These are phyloP conservation scores for Enteromius paludinosus DNA, from an alignment of 2,797 vertebrate species.

Conservation along the genomic window DNA sequence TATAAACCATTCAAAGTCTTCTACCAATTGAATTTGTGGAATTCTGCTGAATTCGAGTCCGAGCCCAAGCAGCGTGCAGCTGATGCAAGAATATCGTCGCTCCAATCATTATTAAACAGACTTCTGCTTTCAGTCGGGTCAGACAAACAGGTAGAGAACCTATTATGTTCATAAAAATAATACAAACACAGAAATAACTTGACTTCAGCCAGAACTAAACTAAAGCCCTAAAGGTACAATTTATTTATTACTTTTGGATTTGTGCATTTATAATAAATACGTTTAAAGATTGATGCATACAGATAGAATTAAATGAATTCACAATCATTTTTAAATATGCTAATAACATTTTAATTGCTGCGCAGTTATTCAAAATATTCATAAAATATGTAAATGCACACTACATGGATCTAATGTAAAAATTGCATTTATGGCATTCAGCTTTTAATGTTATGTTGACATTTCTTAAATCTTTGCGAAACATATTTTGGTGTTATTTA, in stretches of 20 bases:
- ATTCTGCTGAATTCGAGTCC: background rate
- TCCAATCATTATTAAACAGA: slow-evolving; percentile 18
- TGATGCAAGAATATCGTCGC: slow-evolving; percentile 21
- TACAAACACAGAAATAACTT: background rate
- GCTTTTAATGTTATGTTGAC: too few species aligned
- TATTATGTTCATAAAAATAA: background rate
- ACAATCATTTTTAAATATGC: background rate
- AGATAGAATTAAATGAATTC: background rate
- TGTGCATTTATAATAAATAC: background rate
- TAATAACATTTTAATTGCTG: background rate
- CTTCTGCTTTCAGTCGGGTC: background rate
- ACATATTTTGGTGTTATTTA: too few species aligned
- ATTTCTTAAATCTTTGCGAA: too few species aligned
- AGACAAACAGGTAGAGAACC: background rate
- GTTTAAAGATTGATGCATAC: background rate
- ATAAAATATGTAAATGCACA: background rate
- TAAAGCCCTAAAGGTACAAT: background rate
- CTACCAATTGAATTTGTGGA: slow-evolving; percentile 18
- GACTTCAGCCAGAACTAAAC: background rate
- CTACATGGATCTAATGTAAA: too few species aligned
- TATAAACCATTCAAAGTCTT: slow-evolving; percentile 34
- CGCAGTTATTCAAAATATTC: background rate
- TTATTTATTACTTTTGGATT: background rate
- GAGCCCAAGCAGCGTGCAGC: slow-evolving; percentile 1
- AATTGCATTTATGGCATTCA: too few species aligned